Evolutionary conservation across 1,140 invertebrate genomes (phyloP), one percentile per base, ranked within the genome.

Genomic region (Brachionus angularis): DNA sequence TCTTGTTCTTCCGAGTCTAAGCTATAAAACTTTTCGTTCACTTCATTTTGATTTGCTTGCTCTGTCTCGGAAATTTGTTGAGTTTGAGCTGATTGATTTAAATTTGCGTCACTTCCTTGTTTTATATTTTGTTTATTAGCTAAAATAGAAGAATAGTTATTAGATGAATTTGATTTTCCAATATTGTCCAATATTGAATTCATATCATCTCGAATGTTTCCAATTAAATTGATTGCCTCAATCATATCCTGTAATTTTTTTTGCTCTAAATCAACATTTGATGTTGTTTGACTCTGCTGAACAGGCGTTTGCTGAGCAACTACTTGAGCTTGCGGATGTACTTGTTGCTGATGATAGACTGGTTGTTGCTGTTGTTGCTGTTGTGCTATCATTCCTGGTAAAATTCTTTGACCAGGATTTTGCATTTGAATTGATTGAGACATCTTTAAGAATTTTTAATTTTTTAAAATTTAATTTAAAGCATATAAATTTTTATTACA

Each of bases 211-310:
- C 36, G 46, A 10, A 67, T 36, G 14, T 50, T 67, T 18, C 16
- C 42, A 12, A 67, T 27, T 3, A 67, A 27, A 34, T 18, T 31
- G 12, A 67, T 46, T 10, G 62, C 47, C 36, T 67, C 62, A 34
- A 5, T 21, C 47, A 67, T 46, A 36, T 67, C 62, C 29, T 67
- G 62, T 47, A 67, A 16, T 34, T 67, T 67, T 50, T 67, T 67
- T 18, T 47, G 42, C 10, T 47, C 62, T 3, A 29, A 29, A 50
- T 67, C 62, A 39, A 58, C 36, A n/a, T n/a, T n/a, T n/a, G n/a
- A n/a, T 16, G 23, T 5, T 58, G 53, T 31, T 16, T 67, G 39
- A 33, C 12, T 29, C 7, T n/a, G 39, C 21, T 44, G 61, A 18
- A 44, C 27, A 2, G 61, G 14, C 21, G 23, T 18, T n/a, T n/a